phyloP scores from a whole-genome alignment of 2,888 invertebrate species.

The Hartigia nigra region DNA sequence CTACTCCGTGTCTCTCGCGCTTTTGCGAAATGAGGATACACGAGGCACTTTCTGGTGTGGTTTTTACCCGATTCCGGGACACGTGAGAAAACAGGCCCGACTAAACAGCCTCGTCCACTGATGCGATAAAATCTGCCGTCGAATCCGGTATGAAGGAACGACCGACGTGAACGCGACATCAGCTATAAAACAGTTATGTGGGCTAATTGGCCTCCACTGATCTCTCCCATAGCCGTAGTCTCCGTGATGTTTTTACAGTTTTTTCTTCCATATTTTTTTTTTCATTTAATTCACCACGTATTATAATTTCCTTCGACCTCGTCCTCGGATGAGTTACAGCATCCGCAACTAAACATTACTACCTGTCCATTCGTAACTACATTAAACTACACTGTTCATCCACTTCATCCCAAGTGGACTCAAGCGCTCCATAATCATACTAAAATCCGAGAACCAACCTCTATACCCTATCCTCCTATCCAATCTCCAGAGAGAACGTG shows the following conservation, averaged over 20 bases:
- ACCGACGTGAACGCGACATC: conserved; percentile 35
- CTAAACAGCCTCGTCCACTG: conserved; percentile 38
- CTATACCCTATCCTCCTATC: neutral
- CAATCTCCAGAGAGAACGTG: neutral
- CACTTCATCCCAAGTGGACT: neutral
- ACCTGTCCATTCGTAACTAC: conserved; percentile 56
- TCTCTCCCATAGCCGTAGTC: conserved; percentile 9
- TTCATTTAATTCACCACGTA: conserved; percentile 18
- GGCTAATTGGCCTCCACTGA: conserved; percentile 53
- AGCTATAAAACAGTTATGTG: conserved; percentile 50
- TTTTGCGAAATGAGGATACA: neutral
- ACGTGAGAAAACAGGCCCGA: conserved; percentile 49
- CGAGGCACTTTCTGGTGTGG: neutral
- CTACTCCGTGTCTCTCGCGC: neutral
- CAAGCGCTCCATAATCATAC: neutral
- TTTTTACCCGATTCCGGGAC: conserved; percentile 27
- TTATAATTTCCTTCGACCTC: conserved; percentile 45
- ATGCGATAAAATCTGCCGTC: conserved; percentile 47
- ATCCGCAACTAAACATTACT: conserved; percentile 56
- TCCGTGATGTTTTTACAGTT: neutral
- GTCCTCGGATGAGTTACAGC: conserved; percentile 55
- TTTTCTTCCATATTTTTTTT: neutral
- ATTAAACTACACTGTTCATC: conserved; percentile 18
- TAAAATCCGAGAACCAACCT: neutral
- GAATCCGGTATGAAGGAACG: conserved; percentile 6